Percentiles rank a stretch among this genome's conserved stretches.
phyloP scores from a whole-genome alignment of 2,113 vertebrate genomes.

The Siniperca chuatsi region DNA sequence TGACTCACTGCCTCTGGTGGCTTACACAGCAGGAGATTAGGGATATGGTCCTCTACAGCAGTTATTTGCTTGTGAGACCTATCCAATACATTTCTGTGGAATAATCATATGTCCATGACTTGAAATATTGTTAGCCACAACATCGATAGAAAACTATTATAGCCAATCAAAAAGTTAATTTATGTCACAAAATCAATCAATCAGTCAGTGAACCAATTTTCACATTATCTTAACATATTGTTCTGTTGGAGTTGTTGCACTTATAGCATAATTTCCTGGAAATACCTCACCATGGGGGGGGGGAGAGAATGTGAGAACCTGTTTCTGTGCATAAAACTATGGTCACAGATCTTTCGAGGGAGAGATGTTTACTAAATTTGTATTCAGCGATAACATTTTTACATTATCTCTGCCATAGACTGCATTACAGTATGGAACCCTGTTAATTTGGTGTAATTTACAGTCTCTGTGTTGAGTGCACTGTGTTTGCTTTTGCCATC shows the following conservation, averaged over 20 bases:
- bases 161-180: not conserved
- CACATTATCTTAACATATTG: constrained; percentile 11
- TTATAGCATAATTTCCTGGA: not conserved
- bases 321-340: not conserved
- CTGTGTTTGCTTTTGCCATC: constrained; percentile 7
- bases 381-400: not conserved
- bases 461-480: not conserved
- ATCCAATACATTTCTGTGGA: constrained; percentile 27
- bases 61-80: constrained; percentile 41
- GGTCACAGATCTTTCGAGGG: not conserved
- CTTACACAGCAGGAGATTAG: constrained; percentile 44
- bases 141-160: not conserved
- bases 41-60: constrained; percentile 21
- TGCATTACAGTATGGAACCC: not conserved
- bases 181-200: not conserved
- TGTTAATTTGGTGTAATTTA: not conserved
- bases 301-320: not conserved
- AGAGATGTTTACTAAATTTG: not conserved
- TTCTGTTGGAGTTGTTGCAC: not conserved
- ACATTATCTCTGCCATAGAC: not conserved
- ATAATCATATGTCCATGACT: not conserved
- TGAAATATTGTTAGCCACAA: not conserved
- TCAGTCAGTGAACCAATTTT: not conserved
- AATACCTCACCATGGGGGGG: too few relatives aligned
- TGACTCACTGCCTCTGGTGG: constrained; percentile 54